phyloP scores from a whole-genome alignment of 1,140 invertebrate genomes.

The Thalassaphorura encarpata region DNA sequence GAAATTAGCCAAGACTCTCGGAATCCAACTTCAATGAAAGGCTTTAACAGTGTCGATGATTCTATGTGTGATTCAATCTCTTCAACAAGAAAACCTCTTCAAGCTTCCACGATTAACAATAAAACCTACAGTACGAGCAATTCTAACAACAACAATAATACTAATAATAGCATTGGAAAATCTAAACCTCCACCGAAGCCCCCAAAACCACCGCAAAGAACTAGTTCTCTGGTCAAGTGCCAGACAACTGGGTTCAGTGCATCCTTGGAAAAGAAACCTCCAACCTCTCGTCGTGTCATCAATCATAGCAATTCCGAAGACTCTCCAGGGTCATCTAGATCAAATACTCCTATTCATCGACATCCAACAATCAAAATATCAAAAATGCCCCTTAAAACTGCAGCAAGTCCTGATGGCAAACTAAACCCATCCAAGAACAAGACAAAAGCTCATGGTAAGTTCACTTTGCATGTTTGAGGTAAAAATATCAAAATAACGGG shows the following conservation, averaged over 20 bases:
- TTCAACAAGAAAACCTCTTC: conserved; percentile 3
- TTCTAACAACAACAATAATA: neutral
- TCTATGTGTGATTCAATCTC: too few species aligned
- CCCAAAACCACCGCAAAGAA: conserved; percentile 27
- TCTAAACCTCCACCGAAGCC: conserved; percentile 21
- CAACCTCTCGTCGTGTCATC: neutral
- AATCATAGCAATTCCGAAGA: neutral
- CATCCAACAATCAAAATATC: conserved; percentile 28
- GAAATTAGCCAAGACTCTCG: neutral
- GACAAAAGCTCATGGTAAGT: conserved; percentile 27
- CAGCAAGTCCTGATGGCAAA: conserved; percentile 12
- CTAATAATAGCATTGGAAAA: neutral
- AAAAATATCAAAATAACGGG: neutral
- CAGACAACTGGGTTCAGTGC: neutral
- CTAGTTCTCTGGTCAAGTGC: conserved; percentile 15
- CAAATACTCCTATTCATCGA: conserved; percentile 14
- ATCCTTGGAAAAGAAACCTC: conserved; percentile 8
- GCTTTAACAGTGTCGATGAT: neutral
- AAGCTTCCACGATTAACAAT: neutral
- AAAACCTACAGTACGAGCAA: neutral
- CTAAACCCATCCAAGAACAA: conserved; percentile 12
- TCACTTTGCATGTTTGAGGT: neutral
- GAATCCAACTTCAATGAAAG: neutral
- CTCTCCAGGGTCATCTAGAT: neutral
- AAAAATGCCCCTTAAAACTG: conserved; percentile 23